Conservation (phyloP, 2,888 invertebrate species). For the Celastrina argiolus region DNA sequence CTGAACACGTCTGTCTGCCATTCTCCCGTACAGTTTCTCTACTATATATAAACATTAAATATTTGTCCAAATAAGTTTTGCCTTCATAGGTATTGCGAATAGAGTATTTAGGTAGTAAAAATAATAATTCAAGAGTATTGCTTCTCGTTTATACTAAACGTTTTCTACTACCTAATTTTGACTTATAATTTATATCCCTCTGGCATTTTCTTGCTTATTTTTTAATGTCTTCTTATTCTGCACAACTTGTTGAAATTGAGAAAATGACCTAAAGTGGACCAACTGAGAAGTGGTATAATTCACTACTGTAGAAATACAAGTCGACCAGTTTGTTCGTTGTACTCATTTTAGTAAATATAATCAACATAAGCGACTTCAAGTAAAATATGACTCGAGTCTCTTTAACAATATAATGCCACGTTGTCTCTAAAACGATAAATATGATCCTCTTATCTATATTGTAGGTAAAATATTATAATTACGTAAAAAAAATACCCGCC, state of each 20-base stretch:
- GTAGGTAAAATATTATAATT: constrained; percentile 13
- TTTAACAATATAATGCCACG: constrained; percentile 13
- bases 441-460: constrained; percentile 16
- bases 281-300: constrained; percentile 44
- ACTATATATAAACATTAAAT: constrained; percentile 18
- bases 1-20: constrained; percentile 16
- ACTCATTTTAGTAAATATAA: constrained; percentile 22
- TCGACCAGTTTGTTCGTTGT: constrained; percentile 31
- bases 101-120: constrained; percentile 71
- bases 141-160: constrained; percentile 75
- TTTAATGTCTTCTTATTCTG: constrained; percentile 32
- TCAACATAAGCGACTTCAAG: background rate
- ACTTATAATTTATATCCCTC: constrained; percentile 65
- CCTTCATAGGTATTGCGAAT: constrained; percentile 44
- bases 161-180: constrained; percentile 72
- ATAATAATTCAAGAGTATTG: constrained; percentile 74
- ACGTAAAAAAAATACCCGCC: constrained; percentile 44
- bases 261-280: constrained; percentile 37
- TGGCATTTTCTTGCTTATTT: constrained; percentile 54
- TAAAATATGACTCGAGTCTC: background rate
- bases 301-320: constrained; percentile 9
- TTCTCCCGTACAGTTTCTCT: constrained; percentile 15
- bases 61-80: constrained; percentile 42
- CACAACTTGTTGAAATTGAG: background rate
- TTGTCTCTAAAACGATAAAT: constrained; percentile 13